These are phyloP conservation scores for Diadema setosum DNA, from an alignment of 35 echinoderm and acorn worm genomes.

Conservation along the genomic window DNA sequence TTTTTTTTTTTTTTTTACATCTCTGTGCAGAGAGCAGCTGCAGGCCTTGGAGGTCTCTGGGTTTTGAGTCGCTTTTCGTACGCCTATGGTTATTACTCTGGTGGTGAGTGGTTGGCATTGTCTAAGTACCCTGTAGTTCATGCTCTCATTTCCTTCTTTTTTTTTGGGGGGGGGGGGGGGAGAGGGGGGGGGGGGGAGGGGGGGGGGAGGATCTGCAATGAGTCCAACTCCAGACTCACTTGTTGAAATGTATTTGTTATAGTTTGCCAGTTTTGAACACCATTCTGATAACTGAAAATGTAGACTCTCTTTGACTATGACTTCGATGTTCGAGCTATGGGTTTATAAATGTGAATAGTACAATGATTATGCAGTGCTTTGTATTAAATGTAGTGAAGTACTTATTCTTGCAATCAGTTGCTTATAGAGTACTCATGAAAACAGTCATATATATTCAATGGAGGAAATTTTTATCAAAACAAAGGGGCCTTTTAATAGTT, in stretches of 20 bases:
- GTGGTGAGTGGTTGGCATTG: constrained; percentile 34
- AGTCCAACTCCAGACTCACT: not conserved
- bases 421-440: too few species aligned
- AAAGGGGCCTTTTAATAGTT: too few species aligned
- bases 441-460: too few species aligned
- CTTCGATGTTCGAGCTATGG: too few species aligned
- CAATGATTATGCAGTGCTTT: too few species aligned
- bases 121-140: not conserved
- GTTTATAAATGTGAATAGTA: too few species aligned
- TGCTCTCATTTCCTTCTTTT: not conserved
- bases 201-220: not conserved
- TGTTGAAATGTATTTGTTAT: not conserved
- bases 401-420: too few species aligned
- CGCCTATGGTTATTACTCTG: constrained; percentile 82
- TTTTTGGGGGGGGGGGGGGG: not conserved
- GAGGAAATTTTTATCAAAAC: too few species aligned
- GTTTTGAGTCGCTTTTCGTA: constrained; percentile 57
- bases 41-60: constrained; percentile 54
- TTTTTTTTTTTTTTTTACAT: not conserved
- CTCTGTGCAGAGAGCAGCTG: constrained; percentile 20
- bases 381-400: too few species aligned
- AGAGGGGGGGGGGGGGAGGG: not conserved
- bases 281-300: too few species aligned
- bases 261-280: not conserved
- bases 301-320: too few species aligned